Percentiles rank a stretch among this genome's conserved stretches.
phyloP scores from a whole-genome alignment of 2,888 invertebrate genomes.

The Icerya purchasi region DNA sequence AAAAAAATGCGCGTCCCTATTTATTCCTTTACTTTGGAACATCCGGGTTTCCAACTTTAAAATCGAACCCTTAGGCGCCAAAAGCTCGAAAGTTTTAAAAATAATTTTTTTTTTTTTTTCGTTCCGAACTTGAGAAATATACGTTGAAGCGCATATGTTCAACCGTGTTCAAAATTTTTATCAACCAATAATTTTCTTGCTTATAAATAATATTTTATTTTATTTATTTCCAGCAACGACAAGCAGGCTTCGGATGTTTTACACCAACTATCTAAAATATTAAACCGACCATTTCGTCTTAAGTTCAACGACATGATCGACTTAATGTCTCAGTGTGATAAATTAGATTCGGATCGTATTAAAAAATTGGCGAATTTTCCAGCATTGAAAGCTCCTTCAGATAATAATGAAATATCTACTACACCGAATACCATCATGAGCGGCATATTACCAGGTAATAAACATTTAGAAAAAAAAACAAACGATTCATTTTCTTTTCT shows the following conservation, averaged over 20 bases:
- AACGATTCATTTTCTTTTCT: too few species aligned
- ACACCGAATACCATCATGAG: not conserved
- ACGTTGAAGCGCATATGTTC: too few species aligned
- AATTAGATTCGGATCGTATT: slow-evolving; percentile 29
- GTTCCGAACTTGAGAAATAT: too few species aligned
- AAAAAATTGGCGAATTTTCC: not conserved
- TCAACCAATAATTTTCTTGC: not conserved
- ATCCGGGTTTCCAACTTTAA: too few species aligned
- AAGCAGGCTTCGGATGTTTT: not conserved
- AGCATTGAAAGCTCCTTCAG: not conserved
- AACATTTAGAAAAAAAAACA: too few species aligned
- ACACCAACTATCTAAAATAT: not conserved
- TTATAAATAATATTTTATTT: too few species aligned
- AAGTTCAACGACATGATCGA: slow-evolving; percentile 46
- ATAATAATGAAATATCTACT: not conserved
- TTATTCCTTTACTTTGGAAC: too few species aligned
- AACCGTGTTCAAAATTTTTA: too few species aligned
- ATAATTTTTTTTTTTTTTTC: too few species aligned
- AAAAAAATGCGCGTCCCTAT: too few species aligned
- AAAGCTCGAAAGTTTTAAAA: too few species aligned
- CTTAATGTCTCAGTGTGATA: slow-evolving; percentile 58
- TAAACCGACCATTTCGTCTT: slow-evolving; percentile 13
- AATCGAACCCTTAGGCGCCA: too few species aligned
- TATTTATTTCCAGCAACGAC: not conserved
- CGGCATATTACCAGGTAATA: not conserved